Base-by-base conservation (phyloP, 2,113 vertebrate genomes). In the Hyperopisus bebe region DNA sequence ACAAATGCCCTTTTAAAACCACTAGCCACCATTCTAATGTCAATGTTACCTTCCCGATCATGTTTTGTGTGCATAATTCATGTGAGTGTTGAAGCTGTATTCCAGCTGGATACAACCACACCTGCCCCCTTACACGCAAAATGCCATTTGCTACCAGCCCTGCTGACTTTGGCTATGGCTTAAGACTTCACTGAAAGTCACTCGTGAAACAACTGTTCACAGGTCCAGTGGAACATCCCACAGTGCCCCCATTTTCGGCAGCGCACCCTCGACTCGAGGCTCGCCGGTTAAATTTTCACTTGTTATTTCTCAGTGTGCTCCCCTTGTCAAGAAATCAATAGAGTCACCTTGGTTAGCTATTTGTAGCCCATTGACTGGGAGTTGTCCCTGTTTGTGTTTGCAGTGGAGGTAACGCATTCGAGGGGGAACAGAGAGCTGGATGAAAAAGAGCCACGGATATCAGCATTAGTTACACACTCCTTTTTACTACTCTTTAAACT, bases 291-390 rank as follows among this genome's bases (percentile, higher is more conserved):
- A 90, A 90, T 92, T 91, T 90, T 87, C 83, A 66, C 90, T 90
- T 82, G 31, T 91, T 44, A 90, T 89, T 91, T 92, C 91, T 89
- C 46, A 91, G 84, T 90, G 82, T 90, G 91, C 70, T 91, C 35
- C 92, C 91, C 92, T 93, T 94, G 94, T 94, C 93, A 92, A 90
- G 91, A 93, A 94, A 96, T 95, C 95, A 92, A 96, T 96, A 93
- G 92, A 95, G 95, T 96, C 95, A 96, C 95, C 95, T 96, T 96
- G 95, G 94, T 93, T 95, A 91, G 95, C 94, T 95, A 94, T 96
- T 96, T 95, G 95, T 95, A 96, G 95, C 93, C 93, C 94, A 89
- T 89, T 91, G 91, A 92, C 94, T 94, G 93, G 94, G 66, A 55
- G 90, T 89, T 77, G 87, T 88, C 85, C 90, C 86, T 44, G 87